phyloP scores from a whole-genome alignment of 2,888 invertebrate genomes.

The Elegia similella region DNA sequence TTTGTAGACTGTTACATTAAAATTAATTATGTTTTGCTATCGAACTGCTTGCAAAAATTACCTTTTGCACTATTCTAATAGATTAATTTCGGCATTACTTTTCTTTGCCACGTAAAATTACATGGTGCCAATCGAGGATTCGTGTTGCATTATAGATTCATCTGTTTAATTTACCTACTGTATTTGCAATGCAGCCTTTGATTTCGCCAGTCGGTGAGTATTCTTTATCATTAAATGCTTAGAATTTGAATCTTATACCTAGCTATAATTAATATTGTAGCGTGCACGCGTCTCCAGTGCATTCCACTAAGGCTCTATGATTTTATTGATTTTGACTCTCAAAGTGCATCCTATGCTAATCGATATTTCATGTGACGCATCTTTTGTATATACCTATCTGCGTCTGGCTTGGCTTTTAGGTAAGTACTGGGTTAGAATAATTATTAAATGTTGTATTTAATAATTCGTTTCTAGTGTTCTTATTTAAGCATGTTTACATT shows the following conservation, averaged over 20 bases:
- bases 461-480: no score
- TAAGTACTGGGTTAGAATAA: no score
- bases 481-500: no score
- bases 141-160: neutral
- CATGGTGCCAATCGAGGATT: neutral
- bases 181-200: conserved; percentile 27
- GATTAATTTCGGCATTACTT: neutral
- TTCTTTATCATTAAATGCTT: neutral
- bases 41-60: neutral
- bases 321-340: neutral
- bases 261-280: neutral
- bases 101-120: neutral
- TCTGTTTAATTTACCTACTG: neutral
- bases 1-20: neutral
- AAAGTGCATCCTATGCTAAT: neutral
- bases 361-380: neutral
- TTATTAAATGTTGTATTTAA: no score
- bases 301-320: neutral
- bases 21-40: neutral
- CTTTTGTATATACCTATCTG: neutral
- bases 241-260: neutral
- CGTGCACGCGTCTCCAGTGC: neutral
- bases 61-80: neutral
- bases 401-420: no score
- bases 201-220: conserved; percentile 31